Conservation (phyloP, 2,888 invertebrate species). For the Cyrtodaria siliqua region DNA sequence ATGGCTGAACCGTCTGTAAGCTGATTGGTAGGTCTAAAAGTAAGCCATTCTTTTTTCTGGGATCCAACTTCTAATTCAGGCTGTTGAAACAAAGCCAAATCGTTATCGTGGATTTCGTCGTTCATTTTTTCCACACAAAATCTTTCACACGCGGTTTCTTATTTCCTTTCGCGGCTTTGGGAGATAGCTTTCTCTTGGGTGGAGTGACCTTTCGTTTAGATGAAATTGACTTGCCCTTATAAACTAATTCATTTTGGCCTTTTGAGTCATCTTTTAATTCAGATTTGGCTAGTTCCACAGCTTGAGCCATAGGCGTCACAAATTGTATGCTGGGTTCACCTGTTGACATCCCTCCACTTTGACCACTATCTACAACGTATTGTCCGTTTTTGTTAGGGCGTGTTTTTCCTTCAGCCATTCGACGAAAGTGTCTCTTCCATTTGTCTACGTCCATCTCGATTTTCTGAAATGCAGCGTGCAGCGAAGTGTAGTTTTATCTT, state of each 20-base stretch:
- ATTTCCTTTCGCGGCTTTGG: too few species aligned
- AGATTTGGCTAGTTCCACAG: slow-evolving; percentile 15
- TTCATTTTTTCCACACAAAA: background rate
- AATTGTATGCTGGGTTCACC: slow-evolving; percentile 4
- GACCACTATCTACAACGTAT: background rate
- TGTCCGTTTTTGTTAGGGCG: background rate
- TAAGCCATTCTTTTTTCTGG: too few species aligned
- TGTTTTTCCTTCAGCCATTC: slow-evolving; percentile 7
- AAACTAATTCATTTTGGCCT: too few species aligned
- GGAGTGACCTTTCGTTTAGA: too few species aligned
- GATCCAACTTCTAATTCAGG: too few species aligned
- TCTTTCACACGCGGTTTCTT: too few species aligned
- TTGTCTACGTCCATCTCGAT: slow-evolving; percentile 18
- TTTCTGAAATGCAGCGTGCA: slow-evolving; percentile 2
- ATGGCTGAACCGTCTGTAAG: too few species aligned
- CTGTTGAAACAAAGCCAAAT: too few species aligned
- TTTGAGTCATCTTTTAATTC: background rate
- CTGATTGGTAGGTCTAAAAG: too few species aligned
- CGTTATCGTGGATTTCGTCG: slow-evolving; percentile 1
- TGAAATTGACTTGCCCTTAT: too few species aligned
- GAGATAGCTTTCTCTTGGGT: too few species aligned
- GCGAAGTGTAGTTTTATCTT: background rate
- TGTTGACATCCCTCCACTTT: background rate
- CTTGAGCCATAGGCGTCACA: slow-evolving; percentile 22
- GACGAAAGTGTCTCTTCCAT: slow-evolving; percentile 12